Percentiles rank a stretch among this genome's conserved stretches.
Evolutionary conservation across 2,113 vertebrate genomes (phyloP).

Genomic region (Sisor rabdophorus): DNA sequence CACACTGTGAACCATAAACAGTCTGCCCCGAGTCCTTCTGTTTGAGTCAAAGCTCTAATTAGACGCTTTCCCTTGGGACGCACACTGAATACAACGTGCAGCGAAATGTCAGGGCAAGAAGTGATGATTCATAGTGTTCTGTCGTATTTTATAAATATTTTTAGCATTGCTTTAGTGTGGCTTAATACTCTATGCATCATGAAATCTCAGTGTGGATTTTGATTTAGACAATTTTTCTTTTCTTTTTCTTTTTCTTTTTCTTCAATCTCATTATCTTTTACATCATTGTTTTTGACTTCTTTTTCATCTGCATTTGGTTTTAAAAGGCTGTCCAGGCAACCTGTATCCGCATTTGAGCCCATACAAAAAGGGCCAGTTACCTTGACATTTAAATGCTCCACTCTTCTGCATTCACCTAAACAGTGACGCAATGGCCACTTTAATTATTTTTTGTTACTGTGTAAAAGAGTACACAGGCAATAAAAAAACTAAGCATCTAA

Average conservation of each 20-base stretch:
- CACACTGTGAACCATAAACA: constrained; percentile 27
- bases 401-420: background rate
- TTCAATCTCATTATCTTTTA: no score
- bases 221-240: background rate
- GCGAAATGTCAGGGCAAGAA: constrained; percentile 43
- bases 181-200: constrained; percentile 12
- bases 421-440: background rate
- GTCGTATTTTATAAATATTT: constrained; percentile 45
- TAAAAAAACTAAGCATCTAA: no score
- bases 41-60: constrained; percentile 54
- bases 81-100: constrained; percentile 48
- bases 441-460: background rate
- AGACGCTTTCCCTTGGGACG: constrained; percentile 49
- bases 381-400: background rate
- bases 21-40: constrained; percentile 34
- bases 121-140: constrained; percentile 56
- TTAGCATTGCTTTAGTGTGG: constrained; percentile 43
- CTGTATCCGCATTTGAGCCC: background rate
- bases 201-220: constrained; percentile 11
- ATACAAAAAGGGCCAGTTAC: background rate
- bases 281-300: no score
- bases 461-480: background rate
- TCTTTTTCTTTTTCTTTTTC: no score
- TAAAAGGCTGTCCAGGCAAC: background rate
- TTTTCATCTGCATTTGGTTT: no score